Percentiles rank a stretch among this genome's conserved stretches.
Conservation (phyloP, 2,888 invertebrate species). For the Mesopsocus fuscifrons region DNA sequence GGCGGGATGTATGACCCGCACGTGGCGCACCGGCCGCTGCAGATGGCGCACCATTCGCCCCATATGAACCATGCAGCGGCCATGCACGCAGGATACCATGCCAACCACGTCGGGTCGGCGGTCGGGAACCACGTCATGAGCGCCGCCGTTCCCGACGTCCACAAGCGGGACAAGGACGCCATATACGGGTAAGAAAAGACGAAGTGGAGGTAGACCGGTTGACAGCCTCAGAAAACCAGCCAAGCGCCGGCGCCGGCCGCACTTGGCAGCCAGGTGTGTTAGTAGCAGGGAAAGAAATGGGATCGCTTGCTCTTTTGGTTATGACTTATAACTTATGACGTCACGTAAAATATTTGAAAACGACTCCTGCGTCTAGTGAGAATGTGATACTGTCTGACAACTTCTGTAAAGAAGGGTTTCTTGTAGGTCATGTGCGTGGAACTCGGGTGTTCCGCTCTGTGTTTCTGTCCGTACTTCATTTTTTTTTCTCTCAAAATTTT, state of each 20-base stretch:
- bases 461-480: too few relatives aligned
- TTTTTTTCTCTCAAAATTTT: too few relatives aligned
- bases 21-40: slow-evolving; percentile 30
- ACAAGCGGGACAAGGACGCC: slow-evolving; percentile 95
- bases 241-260: not conserved
- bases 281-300: too few relatives aligned
- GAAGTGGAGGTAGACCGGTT: slow-evolving; percentile 1
- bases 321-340: too few relatives aligned
- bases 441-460: too few relatives aligned
- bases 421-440: too few relatives aligned
- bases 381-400: too few relatives aligned
- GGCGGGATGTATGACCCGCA: slow-evolving; percentile 53
- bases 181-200: slow-evolving; percentile 97
- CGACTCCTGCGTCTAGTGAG: too few relatives aligned
- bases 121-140: slow-evolving; percentile 57
- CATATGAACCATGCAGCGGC: slow-evolving; percentile 37
- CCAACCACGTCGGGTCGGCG: slow-evolving; percentile 46
- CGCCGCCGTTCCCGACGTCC: slow-evolving; percentile 61
- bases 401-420: too few relatives aligned
- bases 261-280: not conserved
- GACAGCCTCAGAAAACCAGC: not conserved
- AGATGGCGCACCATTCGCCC: slow-evolving; percentile 46
- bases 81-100: slow-evolving; percentile 26
- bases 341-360: too few relatives aligned
- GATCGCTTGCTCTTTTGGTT: too few relatives aligned